These are phyloP conservation scores for Leuciscus idus DNA, from an alignment of 2,113 vertebrate genomes.

Conservation along the genomic window DNA sequence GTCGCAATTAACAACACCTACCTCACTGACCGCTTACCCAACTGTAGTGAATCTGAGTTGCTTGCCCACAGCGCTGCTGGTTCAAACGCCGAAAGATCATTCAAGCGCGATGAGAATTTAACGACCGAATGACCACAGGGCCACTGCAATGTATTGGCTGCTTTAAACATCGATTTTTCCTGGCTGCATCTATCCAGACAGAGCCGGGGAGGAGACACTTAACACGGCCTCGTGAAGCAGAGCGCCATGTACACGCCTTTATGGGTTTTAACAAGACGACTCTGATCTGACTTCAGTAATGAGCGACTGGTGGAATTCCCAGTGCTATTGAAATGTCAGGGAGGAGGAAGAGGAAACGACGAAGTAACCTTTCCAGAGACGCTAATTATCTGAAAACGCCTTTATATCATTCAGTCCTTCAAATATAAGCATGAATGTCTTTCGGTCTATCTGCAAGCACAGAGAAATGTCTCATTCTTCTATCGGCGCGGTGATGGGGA, in stretches of 20 bases:
- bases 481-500: slow-evolving; percentile 8
- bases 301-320: slow-evolving; percentile 48
- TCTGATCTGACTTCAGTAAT: slow-evolving; percentile 52
- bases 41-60: slow-evolving; percentile 30
- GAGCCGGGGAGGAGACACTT: slow-evolving; percentile 51
- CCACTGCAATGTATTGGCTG: neutral
- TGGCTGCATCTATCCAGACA: slow-evolving; percentile 24
- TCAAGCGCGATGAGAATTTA: neutral
- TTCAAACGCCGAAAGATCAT: slow-evolving; percentile 26
- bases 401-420: slow-evolving; percentile 23
- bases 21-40: slow-evolving; percentile 39
- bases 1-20: slow-evolving; percentile 71
- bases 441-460: neutral
- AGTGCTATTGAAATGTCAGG: slow-evolving; percentile 54
- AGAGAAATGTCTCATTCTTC: slow-evolving; percentile 27
- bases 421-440: slow-evolving; percentile 38
- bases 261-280: slow-evolving; percentile 57
- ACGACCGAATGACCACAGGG: slow-evolving; percentile 21
- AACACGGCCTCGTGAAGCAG: slow-evolving; percentile 54
- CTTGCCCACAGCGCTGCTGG: slow-evolving; percentile 18
- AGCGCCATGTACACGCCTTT: slow-evolving; percentile 50
- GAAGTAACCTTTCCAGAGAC: slow-evolving; percentile 40
- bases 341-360: slow-evolving; percentile 53
- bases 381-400: slow-evolving; percentile 43
- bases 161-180: slow-evolving; percentile 46